Evolutionary conservation across 2,113 vertebrate species (phyloP).

Genomic region (Heterotilapia buettikoferi): DNA sequence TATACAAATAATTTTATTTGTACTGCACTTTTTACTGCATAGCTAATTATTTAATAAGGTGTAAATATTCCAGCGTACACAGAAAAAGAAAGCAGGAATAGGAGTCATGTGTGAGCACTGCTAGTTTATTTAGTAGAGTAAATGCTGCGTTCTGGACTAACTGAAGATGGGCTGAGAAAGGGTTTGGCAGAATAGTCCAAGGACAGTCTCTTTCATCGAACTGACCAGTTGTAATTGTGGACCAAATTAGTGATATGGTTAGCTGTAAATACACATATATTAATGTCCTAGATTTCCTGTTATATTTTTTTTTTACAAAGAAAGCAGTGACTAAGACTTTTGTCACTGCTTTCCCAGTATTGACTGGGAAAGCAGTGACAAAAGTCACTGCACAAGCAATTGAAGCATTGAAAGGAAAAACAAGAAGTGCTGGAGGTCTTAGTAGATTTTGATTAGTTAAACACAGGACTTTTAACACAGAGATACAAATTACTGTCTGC

Average conservation of each 20-base stretch:
- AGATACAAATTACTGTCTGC: neutral
- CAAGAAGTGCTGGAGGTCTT: neutral
- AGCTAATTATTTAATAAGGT: neutral
- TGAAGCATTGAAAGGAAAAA: neutral
- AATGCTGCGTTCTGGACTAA: neutral
- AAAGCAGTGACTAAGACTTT: neutral
- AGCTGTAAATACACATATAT: neutral
- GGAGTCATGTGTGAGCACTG: neutral
- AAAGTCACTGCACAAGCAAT: neutral
- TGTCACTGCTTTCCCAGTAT: neutral
- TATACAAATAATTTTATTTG: neutral
- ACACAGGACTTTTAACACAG: neutral
- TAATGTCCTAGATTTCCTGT: neutral
- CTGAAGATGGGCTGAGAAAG: neutral
- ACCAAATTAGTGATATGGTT: neutral
- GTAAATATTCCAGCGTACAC: neutral
- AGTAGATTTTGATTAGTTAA: neutral
- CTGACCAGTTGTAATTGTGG: neutral
- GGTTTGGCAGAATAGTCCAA: neutral
- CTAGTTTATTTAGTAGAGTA: neutral
- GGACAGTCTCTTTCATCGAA: too few species aligned
- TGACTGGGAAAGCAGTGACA: neutral
- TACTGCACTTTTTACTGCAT: neutral
- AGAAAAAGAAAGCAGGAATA: neutral
- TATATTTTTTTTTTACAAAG: neutral